Percentiles rank a stretch among this genome's conserved stretches.
Conservation (phyloP, 2,797 vertebrate genomes). For the Myotis vivesi region DNA sequence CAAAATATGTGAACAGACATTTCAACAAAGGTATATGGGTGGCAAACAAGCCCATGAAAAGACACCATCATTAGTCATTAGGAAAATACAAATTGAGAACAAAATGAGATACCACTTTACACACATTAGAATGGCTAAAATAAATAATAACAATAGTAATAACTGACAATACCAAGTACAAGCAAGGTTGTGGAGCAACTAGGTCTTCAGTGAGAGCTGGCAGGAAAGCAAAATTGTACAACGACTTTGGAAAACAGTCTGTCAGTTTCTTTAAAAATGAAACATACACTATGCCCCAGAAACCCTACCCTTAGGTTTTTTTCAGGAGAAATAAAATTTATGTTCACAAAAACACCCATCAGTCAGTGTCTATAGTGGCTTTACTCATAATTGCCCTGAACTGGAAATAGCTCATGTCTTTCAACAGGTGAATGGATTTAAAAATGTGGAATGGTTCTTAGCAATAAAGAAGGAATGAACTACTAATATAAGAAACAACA, state of each 20-base stretch:
- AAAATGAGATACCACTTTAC: neutral
- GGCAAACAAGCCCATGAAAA: neutral
- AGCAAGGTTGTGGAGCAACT: neutral
- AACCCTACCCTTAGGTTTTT: neutral
- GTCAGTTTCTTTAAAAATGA: neutral
- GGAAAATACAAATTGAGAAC: neutral
- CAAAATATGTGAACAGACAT: neutral
- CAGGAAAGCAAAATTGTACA: neutral
- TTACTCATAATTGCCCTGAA: neutral
- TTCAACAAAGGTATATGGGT: neutral
- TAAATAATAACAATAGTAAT: neutral
- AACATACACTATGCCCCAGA: neutral
- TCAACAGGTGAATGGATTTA: neutral
- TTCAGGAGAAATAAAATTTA: neutral
- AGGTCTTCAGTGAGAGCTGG: neutral
- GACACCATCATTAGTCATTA: neutral
- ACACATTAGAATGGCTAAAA: neutral
- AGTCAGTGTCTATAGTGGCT: neutral
- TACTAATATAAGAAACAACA: neutral
- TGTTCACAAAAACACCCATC: neutral
- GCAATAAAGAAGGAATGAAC: neutral
- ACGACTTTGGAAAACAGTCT: neutral
- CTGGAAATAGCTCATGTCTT: neutral
- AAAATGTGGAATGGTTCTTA: neutral
- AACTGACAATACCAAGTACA: neutral